Evolutionary conservation across 2,797 vertebrate genomes (phyloP).

Genomic region (Remorina albescens): DNA sequence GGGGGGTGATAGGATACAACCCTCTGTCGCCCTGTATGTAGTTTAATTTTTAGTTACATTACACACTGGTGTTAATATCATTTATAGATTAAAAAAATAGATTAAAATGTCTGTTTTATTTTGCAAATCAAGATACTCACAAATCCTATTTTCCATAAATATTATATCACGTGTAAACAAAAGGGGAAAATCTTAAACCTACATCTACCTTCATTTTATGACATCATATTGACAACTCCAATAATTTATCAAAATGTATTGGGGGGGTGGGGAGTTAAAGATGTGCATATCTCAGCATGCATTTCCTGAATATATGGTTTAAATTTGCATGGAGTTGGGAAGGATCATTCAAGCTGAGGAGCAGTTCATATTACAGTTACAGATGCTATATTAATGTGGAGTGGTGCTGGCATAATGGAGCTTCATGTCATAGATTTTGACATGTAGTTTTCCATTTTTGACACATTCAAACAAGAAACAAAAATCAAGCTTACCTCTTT

Average conservation of each 20-base stretch:
- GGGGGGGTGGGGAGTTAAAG: neutral
- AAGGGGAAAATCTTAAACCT: neutral
- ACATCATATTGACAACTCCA: neutral
- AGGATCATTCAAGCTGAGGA: too few relatives aligned
- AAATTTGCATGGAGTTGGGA: neutral
- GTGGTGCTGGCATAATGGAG: neutral
- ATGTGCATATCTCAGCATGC: neutral
- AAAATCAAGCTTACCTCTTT: constrained; percentile 7
- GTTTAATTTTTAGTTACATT: too few relatives aligned
- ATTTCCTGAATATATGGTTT: neutral
- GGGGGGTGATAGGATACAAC: too few relatives aligned
- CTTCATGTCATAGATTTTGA: neutral
- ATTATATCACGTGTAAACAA: neutral
- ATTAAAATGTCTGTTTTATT: neutral
- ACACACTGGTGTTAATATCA: neutral
- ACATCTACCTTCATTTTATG: neutral
- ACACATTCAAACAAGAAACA: neutral
- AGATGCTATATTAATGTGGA: neutral
- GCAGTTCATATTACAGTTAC: neutral
- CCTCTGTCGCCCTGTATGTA: too few relatives aligned
- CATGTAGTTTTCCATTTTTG: neutral
- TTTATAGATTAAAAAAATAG: neutral
- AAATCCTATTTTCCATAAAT: neutral
- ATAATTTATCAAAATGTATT: neutral
- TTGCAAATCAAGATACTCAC: neutral